Evolutionary conservation across 1,140 invertebrate species (phyloP).

Genomic region (Bathynomus jamesi): DNA sequence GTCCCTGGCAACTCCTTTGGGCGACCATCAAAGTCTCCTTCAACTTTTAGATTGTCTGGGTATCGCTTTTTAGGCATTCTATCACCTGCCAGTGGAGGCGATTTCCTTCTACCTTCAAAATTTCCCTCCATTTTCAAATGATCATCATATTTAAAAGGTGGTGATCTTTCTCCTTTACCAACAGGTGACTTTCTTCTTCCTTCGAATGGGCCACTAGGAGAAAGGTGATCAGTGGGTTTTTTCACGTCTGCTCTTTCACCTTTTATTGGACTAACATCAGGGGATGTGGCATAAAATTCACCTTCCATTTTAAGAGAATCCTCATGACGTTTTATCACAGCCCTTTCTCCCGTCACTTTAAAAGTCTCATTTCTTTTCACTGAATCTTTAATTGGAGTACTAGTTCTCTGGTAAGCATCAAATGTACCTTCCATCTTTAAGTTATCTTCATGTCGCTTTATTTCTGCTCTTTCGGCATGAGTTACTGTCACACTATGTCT

Average conservation of each 20-base stretch:
- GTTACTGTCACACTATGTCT: slow-evolving; percentile 39
- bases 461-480: slow-evolving; percentile 39
- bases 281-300: slow-evolving; percentile 39
- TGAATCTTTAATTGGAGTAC: slow-evolving; percentile 20
- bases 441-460: slow-evolving; percentile 47
- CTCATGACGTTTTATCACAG: slow-evolving; percentile 27
- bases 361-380: slow-evolving; percentile 33
- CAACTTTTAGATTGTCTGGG: slow-evolving; percentile 40
- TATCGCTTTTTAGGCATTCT: slow-evolving; percentile 33
- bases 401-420: slow-evolving; percentile 26
- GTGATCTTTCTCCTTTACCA: slow-evolving; percentile 42
- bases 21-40: slow-evolving; percentile 38
- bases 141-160: slow-evolving; percentile 35
- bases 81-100: slow-evolving; percentile 39
- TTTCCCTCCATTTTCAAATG: slow-evolving; percentile 40
- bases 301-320: slow-evolving; percentile 38
- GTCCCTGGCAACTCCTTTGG: slow-evolving; percentile 44
- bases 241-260: slow-evolving; percentile 45
- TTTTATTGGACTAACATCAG: slow-evolving; percentile 34
- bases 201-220: slow-evolving; percentile 51
- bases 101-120: slow-evolving; percentile 18
- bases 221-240: slow-evolving; percentile 45
- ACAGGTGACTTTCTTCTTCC: slow-evolving; percentile 38
- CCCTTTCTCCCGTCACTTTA: slow-evolving; percentile 30
- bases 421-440: slow-evolving; percentile 54